Evolutionary conservation across 2,888 invertebrate species (phyloP), one percentile per base, ranked within the genome.

Genomic region (Aspidiotus destructor): DNA sequence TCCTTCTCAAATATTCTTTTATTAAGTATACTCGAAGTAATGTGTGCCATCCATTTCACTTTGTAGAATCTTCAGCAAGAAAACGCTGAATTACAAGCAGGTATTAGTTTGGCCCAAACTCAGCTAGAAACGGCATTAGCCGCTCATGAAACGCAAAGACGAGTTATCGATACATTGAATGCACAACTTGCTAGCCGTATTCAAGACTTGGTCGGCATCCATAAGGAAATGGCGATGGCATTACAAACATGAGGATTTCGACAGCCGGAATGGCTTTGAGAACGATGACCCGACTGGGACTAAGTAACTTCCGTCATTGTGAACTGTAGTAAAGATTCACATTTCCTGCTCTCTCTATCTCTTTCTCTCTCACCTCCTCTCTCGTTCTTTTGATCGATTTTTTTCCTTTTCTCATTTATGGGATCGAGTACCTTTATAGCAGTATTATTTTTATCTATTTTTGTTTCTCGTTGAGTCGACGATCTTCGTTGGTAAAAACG

Each of bases 221-320:
- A 90, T 80, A 85, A 87, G 78, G 91, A 91, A 82, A 85, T 90
- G 74, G 84, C 85, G 75, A 86, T 86, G n/a, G 88, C 88, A 70
- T 76, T 89, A 79, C 87, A 87, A 77, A 87, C 88, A 83, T 86
- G 85, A 85, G 67, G 60, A 42, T 60, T 60, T 67, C 67, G 58
- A 48, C 60, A 58, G 67, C 67, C 67, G 67, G 67, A 67, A 67
- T 67, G 67, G 67, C 67, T 67, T 67, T 67, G 58, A 67, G 60
- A 41, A 16, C 9, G 55, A 54, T 16, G n/a, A 54, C 28, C 28
- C 1, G 28, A 28, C 28, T 28, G 28, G 28, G 28, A 28, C 28
- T 28, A 28, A 28, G 28, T 5, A 28, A 28, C 28, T 28, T 28
- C 5, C 28, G 28, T 28, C 28, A 5, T 28, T 28, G 28, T 28